Evolutionary conservation across 2,113 vertebrate species (phyloP).

Genomic region (Pangasianodon hypophthalmus): DNA sequence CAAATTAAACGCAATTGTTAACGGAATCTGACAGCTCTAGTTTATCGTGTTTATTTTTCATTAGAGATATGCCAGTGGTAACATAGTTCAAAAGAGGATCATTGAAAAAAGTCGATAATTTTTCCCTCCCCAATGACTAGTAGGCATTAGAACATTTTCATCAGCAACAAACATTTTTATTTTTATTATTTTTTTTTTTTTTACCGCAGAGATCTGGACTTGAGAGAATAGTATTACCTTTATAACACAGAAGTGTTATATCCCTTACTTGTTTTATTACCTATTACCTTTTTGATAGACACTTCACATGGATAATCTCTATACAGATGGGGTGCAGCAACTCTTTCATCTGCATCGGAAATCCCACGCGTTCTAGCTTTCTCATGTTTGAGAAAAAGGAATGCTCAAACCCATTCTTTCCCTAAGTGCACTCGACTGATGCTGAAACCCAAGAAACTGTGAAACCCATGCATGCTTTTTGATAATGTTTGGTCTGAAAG

Average conservation of each 20-base stretch:
- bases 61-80: slow-evolving; percentile 4
- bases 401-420: slow-evolving; percentile 1
- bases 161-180: background rate
- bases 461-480: background rate
- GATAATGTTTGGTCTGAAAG: background rate
- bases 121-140: background rate
- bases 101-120: background rate
- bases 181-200: background rate
- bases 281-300: slow-evolving; percentile 2
- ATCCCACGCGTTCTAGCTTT: slow-evolving; percentile 28
- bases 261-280: background rate
- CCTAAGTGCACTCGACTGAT: background rate
- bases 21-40: background rate
- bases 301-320: slow-evolving; percentile 11
- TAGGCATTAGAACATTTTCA: background rate
- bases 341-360: slow-evolving; percentile 41
- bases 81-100: background rate
- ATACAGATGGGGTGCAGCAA: background rate
- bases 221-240: background rate
- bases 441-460: slow-evolving; percentile 14
- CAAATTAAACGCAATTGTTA: background rate
- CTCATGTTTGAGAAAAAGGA: background rate
- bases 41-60: background rate
- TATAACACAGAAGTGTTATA: background rate
- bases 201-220: background rate